Base-by-base conservation (phyloP, 2,113 vertebrate species). In the Chaetodon auriga region DNA sequence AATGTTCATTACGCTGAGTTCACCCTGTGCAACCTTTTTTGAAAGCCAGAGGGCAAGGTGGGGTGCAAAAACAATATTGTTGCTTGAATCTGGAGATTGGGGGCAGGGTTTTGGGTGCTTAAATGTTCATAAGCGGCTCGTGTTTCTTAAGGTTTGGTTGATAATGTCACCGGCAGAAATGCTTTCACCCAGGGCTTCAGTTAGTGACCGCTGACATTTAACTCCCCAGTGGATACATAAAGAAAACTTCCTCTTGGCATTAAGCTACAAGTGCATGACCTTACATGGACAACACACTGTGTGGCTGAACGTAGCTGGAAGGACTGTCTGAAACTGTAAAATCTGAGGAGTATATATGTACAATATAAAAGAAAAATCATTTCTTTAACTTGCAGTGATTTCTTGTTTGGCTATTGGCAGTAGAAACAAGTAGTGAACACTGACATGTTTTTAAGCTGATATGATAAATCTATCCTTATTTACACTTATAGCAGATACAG, bases 171-270 rank as follows among this genome's bases (percentile, higher is more conserved):
- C 11, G 45, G 46, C 8, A 43, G 7, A 43, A 60, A 13, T 12
- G 3, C 5, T 35, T 43, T 65, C 6, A 23, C 2, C 38, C 1
- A 11, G 7, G 12, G 16, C 21, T 30, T n/a, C 1, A 36, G 18
- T 51, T 15, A 36, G 23, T 36, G 2, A 3, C 7, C 1, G 0
- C 3, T 78, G 74, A 68, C 49, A 73, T 74, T 57, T 57, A 82
- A 63, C 43, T 53, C 66, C 6, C 46, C 1, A 21, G 9, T 58
- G 51, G 45, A 8, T 18, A 7, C 3, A 76, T 15, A 65, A 18
- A 71, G 10, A 16, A 46, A 49, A 70, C 70, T 86, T 82, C 84
- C 80, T 60, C 63, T 60, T 76, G 14, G 21, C 21, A 30, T 19
- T 3, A 30, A 41, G 51, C 0, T 53, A 14, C 12, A 6, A 19